Percentiles rank a stretch among this genome's conserved stretches.
Evolutionary conservation across 2,113 vertebrate species (phyloP).

Genomic region (Passerina amoena): DNA sequence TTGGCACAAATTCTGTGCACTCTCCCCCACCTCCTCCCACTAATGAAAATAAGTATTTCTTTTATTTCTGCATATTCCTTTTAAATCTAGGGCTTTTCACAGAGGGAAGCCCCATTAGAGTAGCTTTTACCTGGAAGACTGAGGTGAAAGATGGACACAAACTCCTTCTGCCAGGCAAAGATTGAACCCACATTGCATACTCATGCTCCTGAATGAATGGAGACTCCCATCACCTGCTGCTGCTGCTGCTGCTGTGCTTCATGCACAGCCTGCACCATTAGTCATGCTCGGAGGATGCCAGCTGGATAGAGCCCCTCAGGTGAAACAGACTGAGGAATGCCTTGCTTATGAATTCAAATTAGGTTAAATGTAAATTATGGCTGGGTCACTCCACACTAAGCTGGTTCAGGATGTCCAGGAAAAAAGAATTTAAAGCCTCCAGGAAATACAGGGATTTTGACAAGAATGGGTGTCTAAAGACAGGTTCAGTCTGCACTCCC

Average conservation of each 20-base stretch:
- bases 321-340: slow-evolving; percentile 50
- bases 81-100: not conserved
- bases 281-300: not conserved
- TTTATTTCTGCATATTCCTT: not conserved
- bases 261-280: not conserved
- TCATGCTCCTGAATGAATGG: not conserved
- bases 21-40: not conserved
- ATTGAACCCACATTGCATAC: not conserved
- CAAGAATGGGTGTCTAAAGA: not conserved
- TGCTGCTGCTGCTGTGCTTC: not conserved
- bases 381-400: not conserved
- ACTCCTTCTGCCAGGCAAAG: not conserved
- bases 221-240: not conserved
- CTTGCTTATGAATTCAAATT: slow-evolving; percentile 14
- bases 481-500: not conserved
- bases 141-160: not conserved
- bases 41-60: not conserved
- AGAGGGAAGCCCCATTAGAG: not conserved
- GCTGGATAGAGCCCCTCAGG: slow-evolving; percentile 38
- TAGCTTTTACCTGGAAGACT: not conserved
- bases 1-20: not conserved
- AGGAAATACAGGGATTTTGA: not conserved
- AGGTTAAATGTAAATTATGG: not conserved
- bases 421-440: not conserved
- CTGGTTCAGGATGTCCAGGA: not conserved